Percentiles rank a stretch among this genome's conserved stretches.
phyloP scores from a whole-genome alignment of 2,797 vertebrate genomes.

The Chloroceryle inda region DNA sequence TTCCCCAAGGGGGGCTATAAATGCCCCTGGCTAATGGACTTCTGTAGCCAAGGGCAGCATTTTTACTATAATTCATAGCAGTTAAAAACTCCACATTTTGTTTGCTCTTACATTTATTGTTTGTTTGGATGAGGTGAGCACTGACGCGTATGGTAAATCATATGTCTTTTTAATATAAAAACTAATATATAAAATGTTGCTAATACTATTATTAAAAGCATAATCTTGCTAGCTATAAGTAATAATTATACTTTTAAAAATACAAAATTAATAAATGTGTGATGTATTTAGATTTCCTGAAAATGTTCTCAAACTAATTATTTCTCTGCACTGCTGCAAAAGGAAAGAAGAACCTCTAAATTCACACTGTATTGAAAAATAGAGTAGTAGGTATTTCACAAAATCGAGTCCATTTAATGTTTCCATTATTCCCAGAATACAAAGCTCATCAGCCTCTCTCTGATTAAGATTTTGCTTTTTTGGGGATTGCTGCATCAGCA shows the following conservation, averaged over 20 bases:
- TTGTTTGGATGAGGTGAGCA: not conserved
- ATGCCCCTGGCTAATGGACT: not conserved
- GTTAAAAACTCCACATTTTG: not conserved
- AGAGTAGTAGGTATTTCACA: not conserved
- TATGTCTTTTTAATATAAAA: not conserved
- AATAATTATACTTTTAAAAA: not conserved
- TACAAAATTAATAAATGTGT: not conserved
- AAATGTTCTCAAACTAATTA: not conserved
- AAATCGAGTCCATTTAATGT: not conserved
- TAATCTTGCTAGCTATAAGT: not conserved
- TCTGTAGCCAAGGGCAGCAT: not conserved
- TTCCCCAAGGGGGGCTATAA: not conserved
- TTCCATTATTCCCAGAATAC: not conserved
- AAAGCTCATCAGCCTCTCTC: not conserved
- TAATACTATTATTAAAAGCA: not conserved
- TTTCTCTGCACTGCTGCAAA: not conserved
- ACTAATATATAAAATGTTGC: not conserved
- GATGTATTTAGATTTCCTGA: not conserved
- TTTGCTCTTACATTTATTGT: not conserved
- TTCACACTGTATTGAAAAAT: not conserved
- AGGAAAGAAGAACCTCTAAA: not conserved
- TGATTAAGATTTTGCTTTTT: not conserved
- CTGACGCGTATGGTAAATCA: not conserved
- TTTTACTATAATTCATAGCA: not conserved
- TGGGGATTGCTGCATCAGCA: not conserved